Conservation (phyloP, 2,888 invertebrate genomes). For the Argynnis bischoffii region DNA sequence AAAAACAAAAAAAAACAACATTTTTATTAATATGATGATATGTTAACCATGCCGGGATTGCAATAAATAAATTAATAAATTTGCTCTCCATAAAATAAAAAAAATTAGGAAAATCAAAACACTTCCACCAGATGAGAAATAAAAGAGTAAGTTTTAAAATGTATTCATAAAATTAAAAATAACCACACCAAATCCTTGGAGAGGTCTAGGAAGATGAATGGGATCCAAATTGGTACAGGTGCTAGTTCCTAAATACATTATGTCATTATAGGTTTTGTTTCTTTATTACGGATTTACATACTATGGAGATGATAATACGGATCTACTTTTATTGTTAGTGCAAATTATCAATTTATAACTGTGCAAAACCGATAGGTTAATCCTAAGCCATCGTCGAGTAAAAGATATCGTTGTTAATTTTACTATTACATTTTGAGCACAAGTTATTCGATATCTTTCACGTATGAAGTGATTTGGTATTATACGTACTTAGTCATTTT, state of each 20-base stretch:
- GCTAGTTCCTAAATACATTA: conserved; percentile 69
- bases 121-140: conserved; percentile 80
- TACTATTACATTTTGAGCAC: conserved; percentile 30
- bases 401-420: conserved; percentile 60
- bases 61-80: conserved; percentile 69
- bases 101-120: conserved; percentile 81
- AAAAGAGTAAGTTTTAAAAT: conserved; percentile 60
- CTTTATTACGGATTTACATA: conserved; percentile 59
- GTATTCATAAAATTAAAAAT: conserved; percentile 72
- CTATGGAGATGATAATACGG: conserved; percentile 72
- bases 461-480: conserved; percentile 74
- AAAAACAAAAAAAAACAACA: conserved; percentile 51
- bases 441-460: conserved; percentile 66
- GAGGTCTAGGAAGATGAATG: conserved; percentile 78
- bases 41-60: conserved; percentile 73
- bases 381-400: conserved; percentile 65
- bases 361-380: conserved; percentile 68
- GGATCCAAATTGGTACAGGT: conserved; percentile 73
- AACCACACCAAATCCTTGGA: conserved; percentile 83
- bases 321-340: conserved; percentile 77
- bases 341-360: conserved; percentile 71
- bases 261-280: conserved; percentile 36
- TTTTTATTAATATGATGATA: conserved; percentile 63
- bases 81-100: conserved; percentile 60
- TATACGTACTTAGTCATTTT: conserved; percentile 47